Evolutionary conservation across 2,113 vertebrate species (phyloP), one percentile per base, ranked within the genome.

Genomic region (Coracopsis vasa): DNA sequence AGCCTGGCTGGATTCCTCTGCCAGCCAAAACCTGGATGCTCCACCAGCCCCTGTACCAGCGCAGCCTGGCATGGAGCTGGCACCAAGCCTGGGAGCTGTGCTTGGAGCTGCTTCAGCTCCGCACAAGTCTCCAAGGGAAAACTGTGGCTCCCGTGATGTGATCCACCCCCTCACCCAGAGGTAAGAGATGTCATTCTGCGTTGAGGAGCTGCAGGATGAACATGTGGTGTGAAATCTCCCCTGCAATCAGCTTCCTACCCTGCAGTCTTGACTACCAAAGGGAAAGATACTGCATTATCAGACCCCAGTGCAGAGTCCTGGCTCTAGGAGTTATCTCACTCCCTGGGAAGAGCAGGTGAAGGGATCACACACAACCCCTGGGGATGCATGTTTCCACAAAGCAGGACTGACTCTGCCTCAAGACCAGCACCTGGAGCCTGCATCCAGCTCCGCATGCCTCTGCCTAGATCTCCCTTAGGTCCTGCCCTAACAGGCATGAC

Each of bases 361-460:
- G 33, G 23, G 73, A 27, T 9, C 60, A 51, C 23, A 39, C 48
- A 53, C 75, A 77, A 73, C 11, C 4, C 27, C 21, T 58, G 21
- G 56, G 21, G 21, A 0, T 10, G 20, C 58, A n/a, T 0, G 0
- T 18, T 48, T 65, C 28, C 16, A n/a, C 48, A 80, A 17, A 93
- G 58, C 45, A 77, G 58, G 37, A 58, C 33, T 1, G 2, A 28
- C 25, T 14, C 86, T 37, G 18, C 8, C 67, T 25, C 28, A 24
- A 53, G 41, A 44, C 39, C 41, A 56, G 41, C 79, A n/a, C 28
- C 13, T 3, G 17, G 29, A n/a, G 4, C 58, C 44, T 11, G 60
- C 0, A 0, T 11, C 37, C 88, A 53, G 28, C n/a, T 3, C 29
- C 2, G 1, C 53, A 20, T 0, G 0, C 10, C 58, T 47, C 41